phyloP scores from a whole-genome alignment of 1,140 invertebrate genomes.

The Cheumatopsyche charites region DNA sequence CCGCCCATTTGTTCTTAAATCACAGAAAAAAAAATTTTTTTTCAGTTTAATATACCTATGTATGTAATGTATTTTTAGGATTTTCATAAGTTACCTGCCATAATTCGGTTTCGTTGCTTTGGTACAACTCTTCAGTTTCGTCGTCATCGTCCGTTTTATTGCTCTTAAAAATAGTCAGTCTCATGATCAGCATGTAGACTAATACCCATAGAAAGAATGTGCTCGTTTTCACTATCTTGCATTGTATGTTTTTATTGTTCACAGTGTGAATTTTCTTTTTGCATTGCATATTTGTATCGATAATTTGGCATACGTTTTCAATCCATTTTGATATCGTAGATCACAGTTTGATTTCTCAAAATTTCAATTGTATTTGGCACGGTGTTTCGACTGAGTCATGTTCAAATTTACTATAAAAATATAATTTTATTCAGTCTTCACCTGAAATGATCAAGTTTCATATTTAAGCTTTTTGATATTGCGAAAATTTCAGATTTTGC shows the following conservation, averaged over 20 bases:
- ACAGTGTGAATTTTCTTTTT: conserved; percentile 39
- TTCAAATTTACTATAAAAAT: too few species aligned
- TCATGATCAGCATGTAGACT: conserved; percentile 60
- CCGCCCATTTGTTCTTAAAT: conserved; percentile 45
- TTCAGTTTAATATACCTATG: not conserved
- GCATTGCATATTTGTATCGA: conserved; percentile 21
- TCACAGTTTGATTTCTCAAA: not conserved
- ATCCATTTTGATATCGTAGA: not conserved
- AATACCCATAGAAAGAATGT: conserved; percentile 60
- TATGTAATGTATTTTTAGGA: not conserved
- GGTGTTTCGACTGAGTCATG: too few species aligned
- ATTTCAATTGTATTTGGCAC: conserved; percentile 1
- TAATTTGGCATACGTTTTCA: not conserved
- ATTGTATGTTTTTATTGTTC: conserved; percentile 52
- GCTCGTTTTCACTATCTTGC: conserved; percentile 55
- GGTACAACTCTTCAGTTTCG: conserved; percentile 36
- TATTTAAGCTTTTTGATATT: too few species aligned
- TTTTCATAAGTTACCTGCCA: conserved; percentile 41
- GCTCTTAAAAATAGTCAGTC: conserved; percentile 58
- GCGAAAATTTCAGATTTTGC: too few species aligned
- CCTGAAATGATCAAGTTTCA: not conserved
- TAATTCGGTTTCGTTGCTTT: conserved; percentile 45
- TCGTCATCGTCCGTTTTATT: conserved; percentile 36
- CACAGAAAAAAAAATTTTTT: not conserved
- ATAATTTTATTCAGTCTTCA: conserved; percentile 1